A percentile compares a stretch with the other conserved stretches of the same genome.
Conservation (phyloP, 2,888 invertebrate species). For the Ptychoptera contaminata region DNA sequence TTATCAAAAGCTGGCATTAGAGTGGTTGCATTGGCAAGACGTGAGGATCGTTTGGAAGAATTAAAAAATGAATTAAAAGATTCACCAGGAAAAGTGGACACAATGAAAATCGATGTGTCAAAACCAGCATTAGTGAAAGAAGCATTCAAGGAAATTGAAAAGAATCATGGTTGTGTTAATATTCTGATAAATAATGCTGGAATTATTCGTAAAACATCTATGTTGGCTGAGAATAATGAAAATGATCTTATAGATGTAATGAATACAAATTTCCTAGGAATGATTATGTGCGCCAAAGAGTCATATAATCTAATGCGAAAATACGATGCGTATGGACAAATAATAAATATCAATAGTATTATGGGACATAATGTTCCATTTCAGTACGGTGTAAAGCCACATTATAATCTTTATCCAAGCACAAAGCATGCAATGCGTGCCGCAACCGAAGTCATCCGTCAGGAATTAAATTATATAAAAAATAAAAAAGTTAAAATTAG, state of each 20-base stretch:
- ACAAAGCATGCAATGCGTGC: conserved; percentile 21
- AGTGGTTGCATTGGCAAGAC: conserved; percentile 37
- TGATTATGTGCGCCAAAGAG: conserved; percentile 30
- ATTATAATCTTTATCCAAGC: conserved; percentile 20
- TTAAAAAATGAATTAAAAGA: conserved; percentile 11
- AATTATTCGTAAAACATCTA: conserved; percentile 17
- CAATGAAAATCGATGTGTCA: conserved; percentile 34
- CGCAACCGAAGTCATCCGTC: conserved; percentile 19
- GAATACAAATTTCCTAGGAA: conserved; percentile 31
- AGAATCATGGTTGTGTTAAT: conserved; percentile 34
- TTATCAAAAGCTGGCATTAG: conserved; percentile 33
- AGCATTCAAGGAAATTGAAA: conserved; percentile 35
- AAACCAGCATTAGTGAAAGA: conserved; percentile 34
- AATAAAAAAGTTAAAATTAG: conserved; percentile 20
- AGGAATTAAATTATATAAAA: conserved; percentile 15
- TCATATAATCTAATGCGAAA: conserved; percentile 33
- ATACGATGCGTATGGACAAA: conserved; percentile 27
- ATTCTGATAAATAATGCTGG: conserved; percentile 43
- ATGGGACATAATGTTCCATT: conserved; percentile 32
- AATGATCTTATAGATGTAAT: conserved; percentile 20
- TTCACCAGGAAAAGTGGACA: conserved; percentile 22
- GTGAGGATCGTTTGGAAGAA: conserved; percentile 27
- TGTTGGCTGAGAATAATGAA: conserved; percentile 16
- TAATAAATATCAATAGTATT: conserved; percentile 32
- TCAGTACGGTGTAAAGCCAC: conserved; percentile 10